Evolutionary conservation across 2,797 vertebrate genomes (phyloP).

Genomic region (Bucorvus abyssinicus): DNA sequence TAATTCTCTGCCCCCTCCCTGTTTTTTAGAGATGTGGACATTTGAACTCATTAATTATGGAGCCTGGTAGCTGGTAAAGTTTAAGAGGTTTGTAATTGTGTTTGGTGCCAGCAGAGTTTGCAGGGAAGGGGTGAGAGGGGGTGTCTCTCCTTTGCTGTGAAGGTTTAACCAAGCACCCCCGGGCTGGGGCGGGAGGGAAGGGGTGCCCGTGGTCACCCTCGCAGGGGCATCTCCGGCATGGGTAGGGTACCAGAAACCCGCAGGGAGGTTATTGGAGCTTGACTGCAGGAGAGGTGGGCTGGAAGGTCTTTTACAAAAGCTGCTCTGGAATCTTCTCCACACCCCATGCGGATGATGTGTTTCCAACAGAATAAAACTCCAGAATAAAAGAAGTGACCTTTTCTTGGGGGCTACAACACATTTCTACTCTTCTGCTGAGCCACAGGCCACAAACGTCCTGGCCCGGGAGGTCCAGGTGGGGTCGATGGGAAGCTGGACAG

Average conservation of each 20-base stretch:
- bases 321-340: rapidly evolving
- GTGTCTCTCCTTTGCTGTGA: rapidly evolving
- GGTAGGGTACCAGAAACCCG: neutral
- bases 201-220: rapidly evolving
- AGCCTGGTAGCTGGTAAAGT: constrained; percentile 23
- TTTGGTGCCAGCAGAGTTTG: neutral
- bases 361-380: neutral
- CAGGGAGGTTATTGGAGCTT: neutral
- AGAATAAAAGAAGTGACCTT: neutral
- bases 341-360: rapidly evolving
- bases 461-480: neutral
- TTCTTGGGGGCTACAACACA: rapidly evolving
- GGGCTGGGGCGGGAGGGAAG: neutral
- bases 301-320: neutral
- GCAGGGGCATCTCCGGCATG: neutral
- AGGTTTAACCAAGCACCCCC: neutral
- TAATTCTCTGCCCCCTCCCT: neutral
- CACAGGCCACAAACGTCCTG: rapidly evolving
- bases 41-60: constrained; percentile 34
- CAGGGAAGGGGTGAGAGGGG: neutral
- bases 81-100: constrained; percentile 15
- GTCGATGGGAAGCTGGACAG: neutral
- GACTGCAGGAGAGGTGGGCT: neutral
- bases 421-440: neutral
- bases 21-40: constrained; percentile 10